phyloP scores from a whole-genome alignment of 1,140 invertebrate species.

The Atopsyche davidsoni region DNA sequence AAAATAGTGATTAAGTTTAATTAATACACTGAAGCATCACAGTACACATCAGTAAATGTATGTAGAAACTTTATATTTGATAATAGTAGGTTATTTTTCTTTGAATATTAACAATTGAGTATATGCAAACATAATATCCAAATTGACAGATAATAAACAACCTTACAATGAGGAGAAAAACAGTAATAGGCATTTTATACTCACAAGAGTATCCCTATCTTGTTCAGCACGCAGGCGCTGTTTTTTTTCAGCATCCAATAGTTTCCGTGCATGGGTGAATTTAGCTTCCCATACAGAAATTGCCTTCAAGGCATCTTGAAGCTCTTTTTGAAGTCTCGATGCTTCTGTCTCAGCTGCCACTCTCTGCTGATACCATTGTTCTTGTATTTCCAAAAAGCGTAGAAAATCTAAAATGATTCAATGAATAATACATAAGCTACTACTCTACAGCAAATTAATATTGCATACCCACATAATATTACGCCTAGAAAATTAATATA shows the following conservation, averaged over 20 bases:
- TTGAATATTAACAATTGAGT: too few species aligned
- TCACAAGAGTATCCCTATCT: slow-evolving; percentile 57
- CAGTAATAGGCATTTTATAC: too few species aligned
- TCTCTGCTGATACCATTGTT: slow-evolving; percentile 65
- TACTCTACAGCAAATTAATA: slow-evolving; percentile 8
- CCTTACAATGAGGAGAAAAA: too few species aligned
- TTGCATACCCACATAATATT: background rate
- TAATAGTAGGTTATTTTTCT: background rate
- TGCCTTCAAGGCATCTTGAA: slow-evolving; percentile 59
- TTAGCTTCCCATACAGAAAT: slow-evolving; percentile 66
- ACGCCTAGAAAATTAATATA: background rate
- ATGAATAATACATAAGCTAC: background rate
- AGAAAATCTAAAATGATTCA: slow-evolving; percentile 61
- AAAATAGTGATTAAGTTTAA: too few species aligned
- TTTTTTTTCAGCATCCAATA: slow-evolving; percentile 72
- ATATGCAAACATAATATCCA: background rate
- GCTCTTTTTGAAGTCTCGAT: slow-evolving; percentile 56
- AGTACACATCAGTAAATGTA: too few species aligned
- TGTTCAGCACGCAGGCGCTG: slow-evolving; percentile 55
- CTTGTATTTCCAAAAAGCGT: slow-evolving; percentile 62
- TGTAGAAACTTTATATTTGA: too few species aligned
- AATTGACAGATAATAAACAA: too few species aligned
- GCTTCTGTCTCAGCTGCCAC: slow-evolving; percentile 59
- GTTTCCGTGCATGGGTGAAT: slow-evolving; percentile 66
- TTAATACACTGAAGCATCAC: too few species aligned